A percentile compares a stretch with the other conserved stretches of the same genome.
Conservation (phyloP, 1,140 invertebrate species). For the Nephotettix cincticeps region DNA sequence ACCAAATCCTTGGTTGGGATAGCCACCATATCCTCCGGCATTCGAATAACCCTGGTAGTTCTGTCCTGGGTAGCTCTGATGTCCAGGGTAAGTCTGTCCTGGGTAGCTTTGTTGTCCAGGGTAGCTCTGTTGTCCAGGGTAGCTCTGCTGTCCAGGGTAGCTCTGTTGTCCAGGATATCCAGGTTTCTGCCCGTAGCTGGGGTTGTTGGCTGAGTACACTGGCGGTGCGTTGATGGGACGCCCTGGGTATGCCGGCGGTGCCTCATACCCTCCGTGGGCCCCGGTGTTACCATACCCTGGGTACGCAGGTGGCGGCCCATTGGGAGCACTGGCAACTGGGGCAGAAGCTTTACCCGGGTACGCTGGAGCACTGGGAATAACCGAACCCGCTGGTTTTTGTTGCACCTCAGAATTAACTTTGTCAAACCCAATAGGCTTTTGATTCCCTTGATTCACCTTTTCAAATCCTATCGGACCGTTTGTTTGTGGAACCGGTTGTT, state of each 20-base stretch:
- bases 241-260: background rate
- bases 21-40: background rate
- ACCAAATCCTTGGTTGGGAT: background rate
- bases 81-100: background rate
- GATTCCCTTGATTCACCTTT: background rate
- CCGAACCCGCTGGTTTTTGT: background rate
- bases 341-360: background rate
- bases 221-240: constrained; percentile 2
- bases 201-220: background rate
- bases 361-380: constrained; percentile 2
- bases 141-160: background rate
- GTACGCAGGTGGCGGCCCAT: constrained; percentile 1
- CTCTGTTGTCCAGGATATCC: background rate
- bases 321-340: background rate
- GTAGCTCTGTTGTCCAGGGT: background rate
- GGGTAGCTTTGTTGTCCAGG: background rate
- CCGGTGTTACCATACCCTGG: background rate
- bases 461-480: constrained; percentile 5
- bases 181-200: background rate
- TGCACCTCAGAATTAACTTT: constrained; percentile 15
- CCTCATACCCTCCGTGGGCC: background rate
- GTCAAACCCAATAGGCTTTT: background rate
- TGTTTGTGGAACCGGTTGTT: constrained; percentile 1
- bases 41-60: background rate
- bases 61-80: background rate